A percentile compares a stretch with the other conserved stretches of the same genome.
Conservation (phyloP, 2,113 vertebrate species). For the Triplophysa rosa region DNA sequence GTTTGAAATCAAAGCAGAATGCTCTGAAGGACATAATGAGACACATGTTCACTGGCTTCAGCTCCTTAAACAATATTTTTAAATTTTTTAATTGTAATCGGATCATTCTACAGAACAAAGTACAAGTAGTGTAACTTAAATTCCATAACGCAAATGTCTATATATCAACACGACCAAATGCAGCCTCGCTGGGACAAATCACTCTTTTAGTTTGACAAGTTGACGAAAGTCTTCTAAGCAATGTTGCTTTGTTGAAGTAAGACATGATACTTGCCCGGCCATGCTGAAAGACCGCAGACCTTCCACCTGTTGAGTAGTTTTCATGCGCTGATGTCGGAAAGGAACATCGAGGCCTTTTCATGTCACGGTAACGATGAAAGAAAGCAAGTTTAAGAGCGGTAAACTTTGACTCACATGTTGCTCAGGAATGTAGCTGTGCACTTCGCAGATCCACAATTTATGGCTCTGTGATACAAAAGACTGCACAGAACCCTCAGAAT, state of each 20-base stretch:
- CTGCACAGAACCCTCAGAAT: constrained; percentile 1
- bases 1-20: constrained; percentile 56
- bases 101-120: constrained; percentile 60
- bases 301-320: constrained; percentile 28
- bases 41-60: constrained; percentile 62
- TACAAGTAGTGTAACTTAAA: constrained; percentile 61
- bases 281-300: constrained; percentile 11
- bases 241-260: constrained; percentile 31
- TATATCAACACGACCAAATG: constrained; percentile 5
- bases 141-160: constrained; percentile 44
- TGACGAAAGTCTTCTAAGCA: constrained; percentile 29
- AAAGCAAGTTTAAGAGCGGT: constrained; percentile 24
- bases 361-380: not conserved
- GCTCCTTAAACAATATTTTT: constrained; percentile 59
- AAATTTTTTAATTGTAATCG: constrained; percentile 62
- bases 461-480: not conserved
- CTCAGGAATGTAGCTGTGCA: constrained; percentile 28
- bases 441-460: constrained; percentile 43
- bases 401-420: constrained; percentile 19
- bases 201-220: not conserved
- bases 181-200: not conserved
- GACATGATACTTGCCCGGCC: constrained; percentile 19
- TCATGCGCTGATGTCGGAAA: not conserved
- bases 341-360: not conserved
- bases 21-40: constrained; percentile 53